These are phyloP conservation scores for Ceuthmochares aereus DNA, from an alignment of 2,113 vertebrate species.

Conservation along the genomic window DNA sequence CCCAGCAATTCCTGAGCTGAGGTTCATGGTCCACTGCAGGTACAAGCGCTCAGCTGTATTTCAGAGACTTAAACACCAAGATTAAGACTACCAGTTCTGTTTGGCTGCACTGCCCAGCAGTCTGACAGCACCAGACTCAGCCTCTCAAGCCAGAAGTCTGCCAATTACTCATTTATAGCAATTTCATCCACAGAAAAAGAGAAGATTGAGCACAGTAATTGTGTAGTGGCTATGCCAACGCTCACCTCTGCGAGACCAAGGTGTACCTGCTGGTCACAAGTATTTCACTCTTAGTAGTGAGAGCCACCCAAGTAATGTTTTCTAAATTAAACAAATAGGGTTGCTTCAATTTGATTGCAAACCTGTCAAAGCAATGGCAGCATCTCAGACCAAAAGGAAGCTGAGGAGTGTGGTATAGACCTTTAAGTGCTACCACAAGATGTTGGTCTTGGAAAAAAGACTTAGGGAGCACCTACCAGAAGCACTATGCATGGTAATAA, in stretches of 20 bases:
- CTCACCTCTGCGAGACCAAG: neutral
- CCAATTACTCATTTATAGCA: neutral
- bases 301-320: neutral
- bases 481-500: neutral
- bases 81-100: neutral
- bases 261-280: neutral
- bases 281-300: neutral
- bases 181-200: neutral
- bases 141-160: neutral
- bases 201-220: neutral
- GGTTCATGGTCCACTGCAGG: neutral
- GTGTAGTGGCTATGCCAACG: neutral
- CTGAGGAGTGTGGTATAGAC: rapidly evolving
- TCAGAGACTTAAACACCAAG: neutral
- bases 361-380: neutral
- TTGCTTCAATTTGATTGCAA: neutral
- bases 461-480: neutral
- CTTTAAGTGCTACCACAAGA: neutral
- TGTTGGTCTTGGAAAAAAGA: neutral
- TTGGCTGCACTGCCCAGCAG: neutral
- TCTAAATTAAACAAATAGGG: neutral
- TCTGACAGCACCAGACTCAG: neutral
- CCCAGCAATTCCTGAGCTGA: neutral
- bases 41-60: neutral
- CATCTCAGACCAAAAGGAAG: neutral